Conservation (phyloP, 1,140 invertebrate species). For the Brachionus calyciflorus region DNA sequence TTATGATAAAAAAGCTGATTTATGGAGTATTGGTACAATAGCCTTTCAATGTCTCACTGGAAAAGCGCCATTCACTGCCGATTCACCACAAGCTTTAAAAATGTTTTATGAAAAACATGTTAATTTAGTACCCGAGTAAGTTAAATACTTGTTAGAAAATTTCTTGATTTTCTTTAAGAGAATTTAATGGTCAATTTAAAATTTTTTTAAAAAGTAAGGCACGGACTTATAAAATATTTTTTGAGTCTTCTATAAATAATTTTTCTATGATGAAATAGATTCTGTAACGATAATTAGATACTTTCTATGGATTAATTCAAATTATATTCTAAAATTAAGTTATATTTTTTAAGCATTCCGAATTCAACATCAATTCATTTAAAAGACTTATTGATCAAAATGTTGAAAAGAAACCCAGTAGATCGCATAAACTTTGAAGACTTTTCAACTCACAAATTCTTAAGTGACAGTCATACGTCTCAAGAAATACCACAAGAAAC, state of each 20-base stretch:
- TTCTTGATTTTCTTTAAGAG: not conserved
- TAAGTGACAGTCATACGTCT: not conserved
- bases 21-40: constrained; percentile 98
- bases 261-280: too few species aligned
- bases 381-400: constrained; percentile 41
- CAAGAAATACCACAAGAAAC: too few species aligned
- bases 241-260: too few species aligned
- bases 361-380: constrained; percentile 38
- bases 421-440: constrained; percentile 46
- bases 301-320: not conserved
- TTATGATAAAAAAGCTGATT: constrained; percentile 96
- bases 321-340: not conserved
- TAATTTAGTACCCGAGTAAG: constrained; percentile 89
- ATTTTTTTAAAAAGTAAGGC: too few species aligned
- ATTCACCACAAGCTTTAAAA: constrained; percentile 95
- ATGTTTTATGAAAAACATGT: constrained; percentile 93
- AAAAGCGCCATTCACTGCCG: constrained; percentile 94
- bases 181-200: too few species aligned
- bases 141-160: constrained; percentile 47
- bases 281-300: too few species aligned
- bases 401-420: constrained; percentile 31
- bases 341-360: constrained; percentile 23
- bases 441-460: constrained; percentile 41
- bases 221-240: too few species aligned
- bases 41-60: constrained; percentile 97